Conservation (phyloP, 2,888 invertebrate genomes). For the Hemithea aestivaria region DNA sequence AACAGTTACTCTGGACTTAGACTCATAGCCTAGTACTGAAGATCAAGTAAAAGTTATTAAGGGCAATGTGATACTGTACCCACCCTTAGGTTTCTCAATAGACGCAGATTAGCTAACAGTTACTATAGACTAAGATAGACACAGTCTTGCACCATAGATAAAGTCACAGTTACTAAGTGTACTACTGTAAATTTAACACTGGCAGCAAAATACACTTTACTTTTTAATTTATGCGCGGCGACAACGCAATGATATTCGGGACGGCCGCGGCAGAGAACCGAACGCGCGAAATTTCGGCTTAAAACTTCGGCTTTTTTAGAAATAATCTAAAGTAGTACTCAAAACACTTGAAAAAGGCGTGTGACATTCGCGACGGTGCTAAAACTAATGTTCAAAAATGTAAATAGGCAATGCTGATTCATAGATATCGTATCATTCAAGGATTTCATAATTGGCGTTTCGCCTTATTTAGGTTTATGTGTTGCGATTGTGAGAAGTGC, state of each 20-base stretch:
- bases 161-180: neutral
- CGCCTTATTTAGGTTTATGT: constrained; percentile 1
- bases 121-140: constrained; percentile 4
- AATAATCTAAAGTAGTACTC: too few relatives aligned
- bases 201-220: too few relatives aligned
- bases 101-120: constrained; percentile 7
- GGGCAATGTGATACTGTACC: too few relatives aligned
- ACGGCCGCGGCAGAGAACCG: too few relatives aligned
- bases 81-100: too few relatives aligned
- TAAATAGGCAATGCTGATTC: constrained; percentile 2
- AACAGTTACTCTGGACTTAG: neutral
- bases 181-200: too few relatives aligned
- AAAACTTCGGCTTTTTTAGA: too few relatives aligned
- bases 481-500: constrained; percentile 8
- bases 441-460: constrained; percentile 13
- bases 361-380: constrained; percentile 3
- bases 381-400: constrained; percentile 8
- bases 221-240: too few relatives aligned
- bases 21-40: constrained; percentile 4
- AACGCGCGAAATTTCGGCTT: too few relatives aligned
- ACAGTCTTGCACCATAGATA: constrained; percentile 9
- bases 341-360: too few relatives aligned
- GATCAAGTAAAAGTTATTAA: constrained; percentile 1
- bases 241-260: too few relatives aligned
- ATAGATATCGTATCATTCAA: constrained; percentile 14